Conservation (phyloP, 1,140 invertebrate species). For the Micrasema longulum region DNA sequence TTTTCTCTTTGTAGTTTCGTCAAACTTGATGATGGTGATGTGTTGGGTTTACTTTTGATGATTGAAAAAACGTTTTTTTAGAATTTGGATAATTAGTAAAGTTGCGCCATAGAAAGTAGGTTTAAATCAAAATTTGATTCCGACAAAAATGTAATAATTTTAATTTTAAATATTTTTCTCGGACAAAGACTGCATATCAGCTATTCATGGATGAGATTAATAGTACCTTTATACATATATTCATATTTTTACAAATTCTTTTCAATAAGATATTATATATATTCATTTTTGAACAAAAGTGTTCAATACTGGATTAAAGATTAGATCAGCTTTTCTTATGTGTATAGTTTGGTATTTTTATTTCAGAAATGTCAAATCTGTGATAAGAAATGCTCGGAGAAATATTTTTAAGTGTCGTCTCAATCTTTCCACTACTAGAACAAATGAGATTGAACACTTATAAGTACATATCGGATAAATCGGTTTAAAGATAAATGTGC, state of each 20-base stretch:
- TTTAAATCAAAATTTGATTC: conserved; percentile 36
- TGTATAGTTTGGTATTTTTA: conserved; percentile 49
- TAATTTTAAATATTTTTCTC: conserved; percentile 34
- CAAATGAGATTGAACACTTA: conserved; percentile 22
- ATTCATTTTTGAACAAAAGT: too few species aligned
- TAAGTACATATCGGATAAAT: not conserved
- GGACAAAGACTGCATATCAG: conserved; percentile 49
- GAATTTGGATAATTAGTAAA: conserved; percentile 42
- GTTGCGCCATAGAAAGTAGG: conserved; percentile 51
- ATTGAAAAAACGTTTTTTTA: conserved; percentile 15
- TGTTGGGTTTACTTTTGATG: conserved; percentile 26
- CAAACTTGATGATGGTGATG: conserved; percentile 34
- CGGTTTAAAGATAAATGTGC: conserved; percentile 4
- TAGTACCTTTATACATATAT: not conserved
- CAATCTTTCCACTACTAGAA: conserved; percentile 23
- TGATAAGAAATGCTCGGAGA: conserved; percentile 43
- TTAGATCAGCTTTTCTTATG: conserved; percentile 36
- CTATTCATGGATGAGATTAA: conserved; percentile 34
- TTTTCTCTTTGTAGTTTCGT: conserved; percentile 13
- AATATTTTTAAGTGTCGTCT: conserved; percentile 23
- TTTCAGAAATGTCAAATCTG: conserved; percentile 51
- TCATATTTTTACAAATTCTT: not conserved
- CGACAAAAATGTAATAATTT: conserved; percentile 2
- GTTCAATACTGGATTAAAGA: not conserved
- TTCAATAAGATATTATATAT: too few species aligned